Evolutionary conservation across 2,797 vertebrate species (phyloP).

Genomic region (Platalea minor): DNA sequence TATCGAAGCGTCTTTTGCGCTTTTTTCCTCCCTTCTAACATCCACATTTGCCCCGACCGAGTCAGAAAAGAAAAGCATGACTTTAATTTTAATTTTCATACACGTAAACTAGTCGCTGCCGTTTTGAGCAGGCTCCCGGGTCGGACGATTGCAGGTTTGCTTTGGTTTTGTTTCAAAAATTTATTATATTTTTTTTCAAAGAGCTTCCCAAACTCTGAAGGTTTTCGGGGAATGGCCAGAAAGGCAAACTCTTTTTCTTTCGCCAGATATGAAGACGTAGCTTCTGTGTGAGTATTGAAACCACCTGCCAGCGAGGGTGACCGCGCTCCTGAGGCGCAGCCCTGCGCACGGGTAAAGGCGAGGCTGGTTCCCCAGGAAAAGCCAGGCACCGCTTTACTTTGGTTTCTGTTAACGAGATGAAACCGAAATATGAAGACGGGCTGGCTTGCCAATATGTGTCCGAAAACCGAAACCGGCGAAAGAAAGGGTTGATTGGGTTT

Average conservation of each 20-base stretch:
- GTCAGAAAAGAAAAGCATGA: neutral
- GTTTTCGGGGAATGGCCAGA: neutral
- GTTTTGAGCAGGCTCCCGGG: neutral
- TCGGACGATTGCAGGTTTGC: neutral
- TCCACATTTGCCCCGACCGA: neutral
- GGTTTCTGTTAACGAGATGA: neutral
- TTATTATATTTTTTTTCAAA: neutral
- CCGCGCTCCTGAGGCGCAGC: neutral
- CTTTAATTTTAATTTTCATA: neutral
- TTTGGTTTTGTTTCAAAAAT: neutral
- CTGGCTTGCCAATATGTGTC: neutral
- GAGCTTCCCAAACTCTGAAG: neutral
- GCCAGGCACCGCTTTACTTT: neutral
- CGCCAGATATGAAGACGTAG: neutral
- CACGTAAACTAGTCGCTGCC: neutral
- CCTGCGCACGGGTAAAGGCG: neutral
- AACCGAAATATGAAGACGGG: neutral
- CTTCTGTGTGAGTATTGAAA: neutral
- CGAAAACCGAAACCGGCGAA: neutral
- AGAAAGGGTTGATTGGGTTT: neutral
- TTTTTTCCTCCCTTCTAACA: fast-evolving
- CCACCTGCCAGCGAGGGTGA: neutral
- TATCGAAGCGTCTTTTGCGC: neutral
- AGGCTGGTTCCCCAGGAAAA: neutral
- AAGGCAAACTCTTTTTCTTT: neutral